These are phyloP conservation scores for Drosophila meridionalis DNA, from an alignment of 2,888 invertebrate genomes.

Conservation along the genomic window DNA sequence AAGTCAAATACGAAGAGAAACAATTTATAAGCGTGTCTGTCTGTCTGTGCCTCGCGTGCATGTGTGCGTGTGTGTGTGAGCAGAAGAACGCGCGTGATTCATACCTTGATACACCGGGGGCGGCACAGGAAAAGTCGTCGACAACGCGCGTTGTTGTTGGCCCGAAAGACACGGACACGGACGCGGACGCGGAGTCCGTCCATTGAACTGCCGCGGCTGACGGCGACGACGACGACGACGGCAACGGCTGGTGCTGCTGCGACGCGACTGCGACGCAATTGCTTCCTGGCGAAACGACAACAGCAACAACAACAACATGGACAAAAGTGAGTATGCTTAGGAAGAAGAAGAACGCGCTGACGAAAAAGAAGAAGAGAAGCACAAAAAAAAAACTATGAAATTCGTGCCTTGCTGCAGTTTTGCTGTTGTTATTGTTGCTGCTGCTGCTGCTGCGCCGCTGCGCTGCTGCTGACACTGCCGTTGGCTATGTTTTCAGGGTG, in stretches of 20 bases:
- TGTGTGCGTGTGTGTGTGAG: slow-evolving; percentile 42
- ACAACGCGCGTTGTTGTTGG: slow-evolving; percentile 36
- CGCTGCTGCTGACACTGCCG: slow-evolving; percentile 10
- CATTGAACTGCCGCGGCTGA: slow-evolving; percentile 63
- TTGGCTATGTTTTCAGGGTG: slow-evolving; percentile 48
- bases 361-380: slow-evolving; percentile 19
- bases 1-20: slow-evolving; percentile 16
- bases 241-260: slow-evolving; percentile 25
- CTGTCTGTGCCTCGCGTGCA: slow-evolving; percentile 15
- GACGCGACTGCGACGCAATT: slow-evolving; percentile 54
- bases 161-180: slow-evolving; percentile 33
- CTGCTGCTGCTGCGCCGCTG: slow-evolving; percentile 10
- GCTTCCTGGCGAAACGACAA: slow-evolving; percentile 58
- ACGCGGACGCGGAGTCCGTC: slow-evolving; percentile 50
- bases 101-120: slow-evolving; percentile 50
- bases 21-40: slow-evolving; percentile 38
- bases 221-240: slow-evolving; percentile 18
- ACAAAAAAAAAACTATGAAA: slow-evolving; percentile 34
- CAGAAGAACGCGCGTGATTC: slow-evolving; percentile 66
- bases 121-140: slow-evolving; percentile 39
- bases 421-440: slow-evolving; percentile 8
- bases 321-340: slow-evolving; percentile 66
- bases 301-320: slow-evolving; percentile 57
- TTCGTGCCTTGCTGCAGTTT: slow-evolving; percentile 57
- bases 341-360: background rate